Evolutionary conservation across 2,113 vertebrate species (phyloP).

Genomic region (Ciconia stormi): DNA sequence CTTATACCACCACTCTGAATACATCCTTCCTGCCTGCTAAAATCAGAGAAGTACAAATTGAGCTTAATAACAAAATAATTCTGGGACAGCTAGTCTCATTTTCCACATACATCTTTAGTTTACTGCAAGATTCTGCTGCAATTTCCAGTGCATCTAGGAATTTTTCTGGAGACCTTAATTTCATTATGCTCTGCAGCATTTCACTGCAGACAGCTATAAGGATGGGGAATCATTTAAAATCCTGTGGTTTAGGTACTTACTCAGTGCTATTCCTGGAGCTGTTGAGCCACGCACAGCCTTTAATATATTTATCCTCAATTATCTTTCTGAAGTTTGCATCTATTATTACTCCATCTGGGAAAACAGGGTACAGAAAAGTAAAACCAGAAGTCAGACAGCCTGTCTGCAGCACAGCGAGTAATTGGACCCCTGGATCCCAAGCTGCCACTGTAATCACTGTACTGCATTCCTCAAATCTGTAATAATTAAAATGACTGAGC

Average conservation of each 20-base stretch:
- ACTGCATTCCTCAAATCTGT: slow-evolving; percentile 25
- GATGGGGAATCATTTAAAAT: not conserved
- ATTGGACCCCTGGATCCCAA: slow-evolving; percentile 21
- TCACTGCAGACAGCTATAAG: not conserved
- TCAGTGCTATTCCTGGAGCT: not conserved
- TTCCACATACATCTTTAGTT: not conserved
- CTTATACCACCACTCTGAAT: not conserved
- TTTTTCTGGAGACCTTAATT: not conserved
- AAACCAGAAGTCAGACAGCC: slow-evolving; percentile 45
- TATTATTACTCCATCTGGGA: slow-evolving; percentile 16
- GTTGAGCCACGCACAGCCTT: not conserved
- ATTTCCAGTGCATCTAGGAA: not conserved
- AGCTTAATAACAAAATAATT: not conserved
- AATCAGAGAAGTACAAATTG: not conserved
- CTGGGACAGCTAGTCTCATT: not conserved
- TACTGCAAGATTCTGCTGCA: not conserved
- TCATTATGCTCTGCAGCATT: not conserved
- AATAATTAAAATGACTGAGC: slow-evolving; percentile 39
- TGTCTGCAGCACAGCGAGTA: slow-evolving; percentile 13
- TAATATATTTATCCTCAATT: slow-evolving; percentile 13
- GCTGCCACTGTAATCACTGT: slow-evolving; percentile 11
- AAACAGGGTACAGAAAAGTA: not conserved
- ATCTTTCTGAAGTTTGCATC: slow-evolving; percentile 17
- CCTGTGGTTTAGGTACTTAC: not conserved
- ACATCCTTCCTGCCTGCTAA: not conserved